Evolutionary conservation across 2,888 invertebrate genomes (phyloP).

Genomic region (Caenorhabditis auriculariae): DNA sequence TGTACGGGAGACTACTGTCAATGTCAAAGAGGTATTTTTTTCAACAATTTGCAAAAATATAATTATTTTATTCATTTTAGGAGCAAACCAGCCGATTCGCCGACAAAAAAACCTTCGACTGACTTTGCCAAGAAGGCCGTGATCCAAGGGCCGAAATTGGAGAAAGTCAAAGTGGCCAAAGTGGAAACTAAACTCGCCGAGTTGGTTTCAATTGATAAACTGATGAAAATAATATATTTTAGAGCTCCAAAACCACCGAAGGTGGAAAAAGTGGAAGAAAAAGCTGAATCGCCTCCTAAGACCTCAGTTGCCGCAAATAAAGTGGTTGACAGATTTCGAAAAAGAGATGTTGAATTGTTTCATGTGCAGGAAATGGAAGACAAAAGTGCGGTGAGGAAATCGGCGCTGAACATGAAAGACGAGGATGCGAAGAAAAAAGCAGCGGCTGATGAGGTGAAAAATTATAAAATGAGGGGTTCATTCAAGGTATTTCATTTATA

Average conservation of each 20-base stretch:
- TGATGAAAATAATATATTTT: slow-evolving; percentile 8
- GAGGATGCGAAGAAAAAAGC: slow-evolving; percentile 54
- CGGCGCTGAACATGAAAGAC: slow-evolving; percentile 56
- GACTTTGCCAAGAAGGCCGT: slow-evolving; percentile 58
- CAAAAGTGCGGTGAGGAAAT: slow-evolving; percentile 54
- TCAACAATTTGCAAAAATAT: slow-evolving; percentile 3
- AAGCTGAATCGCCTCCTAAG: slow-evolving; percentile 4
- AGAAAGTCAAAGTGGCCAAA: slow-evolving; percentile 40
- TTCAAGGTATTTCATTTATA: not conserved
- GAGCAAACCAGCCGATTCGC: slow-evolving; percentile 36
- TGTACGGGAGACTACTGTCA: slow-evolving; percentile 36
- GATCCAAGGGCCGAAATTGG: slow-evolving; percentile 52
- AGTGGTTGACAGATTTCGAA: not conserved
- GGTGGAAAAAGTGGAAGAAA: slow-evolving; percentile 8
- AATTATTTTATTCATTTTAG: slow-evolving; percentile 12
- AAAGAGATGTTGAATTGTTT: slow-evolving; percentile 1
- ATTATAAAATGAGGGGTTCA: not conserved
- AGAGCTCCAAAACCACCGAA: not conserved
- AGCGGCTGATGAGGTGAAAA: slow-evolving; percentile 38
- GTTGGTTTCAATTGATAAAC: slow-evolving; percentile 5
- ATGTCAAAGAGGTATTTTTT: slow-evolving; percentile 11
- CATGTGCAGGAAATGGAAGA: slow-evolving; percentile 39
- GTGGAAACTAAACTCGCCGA: slow-evolving; percentile 31
- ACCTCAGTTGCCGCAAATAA: slow-evolving; percentile 2
- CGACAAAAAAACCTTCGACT: slow-evolving; percentile 45